Evolutionary conservation across 2,797 vertebrate species (phyloP), one percentile per base, ranked within the genome.

Genomic region (Rhinatrema bivittatum): DNA sequence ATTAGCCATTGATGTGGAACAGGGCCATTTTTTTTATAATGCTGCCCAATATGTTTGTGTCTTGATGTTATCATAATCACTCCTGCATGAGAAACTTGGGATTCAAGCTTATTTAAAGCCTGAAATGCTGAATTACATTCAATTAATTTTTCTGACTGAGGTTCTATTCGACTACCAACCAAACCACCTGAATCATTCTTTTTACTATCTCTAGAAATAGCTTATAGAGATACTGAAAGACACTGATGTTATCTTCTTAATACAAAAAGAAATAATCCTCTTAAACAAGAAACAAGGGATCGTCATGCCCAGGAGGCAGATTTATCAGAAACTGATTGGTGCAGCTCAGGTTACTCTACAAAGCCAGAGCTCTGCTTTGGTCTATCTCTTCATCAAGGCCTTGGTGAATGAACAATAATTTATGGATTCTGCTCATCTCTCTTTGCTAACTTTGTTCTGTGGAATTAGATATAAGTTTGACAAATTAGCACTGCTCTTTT

Each of bases 401-500:
- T 60, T 53, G 69, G 68, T 84, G 81, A 88, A 78, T 79, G 81
- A 85, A 68, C 81, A 81, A 76, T 85, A 60, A 74, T 78, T 71
- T 74, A 67, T 73, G 72, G 76, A 65, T 74, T 81, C 73, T 69
- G 70, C 76, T 80, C 78, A 82, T 87, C 79, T 81, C 78, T 81
- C 84, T 82, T 64, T 74, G 62, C 15, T 0, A 76, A 82, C 83
- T 86, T 87, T 86, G 78, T 86, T 81, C 79, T 20, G 49, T 75
- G 85, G 85, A 88, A 88, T 85, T 72, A 87, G 84, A 88, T 87
- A 86, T 79, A 86, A 83, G 79, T 81, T 75, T 76, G 81, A 87
- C 86, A 87, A 87, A 87, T 87, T 85, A 85, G 84, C 81, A 64
- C 64, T 59, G 68, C 65, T 72, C 67, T 45, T 48, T 40, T 49